Evolutionary conservation across 2,113 vertebrate genomes (phyloP).

Genomic region (Chrysemys picta): DNA sequence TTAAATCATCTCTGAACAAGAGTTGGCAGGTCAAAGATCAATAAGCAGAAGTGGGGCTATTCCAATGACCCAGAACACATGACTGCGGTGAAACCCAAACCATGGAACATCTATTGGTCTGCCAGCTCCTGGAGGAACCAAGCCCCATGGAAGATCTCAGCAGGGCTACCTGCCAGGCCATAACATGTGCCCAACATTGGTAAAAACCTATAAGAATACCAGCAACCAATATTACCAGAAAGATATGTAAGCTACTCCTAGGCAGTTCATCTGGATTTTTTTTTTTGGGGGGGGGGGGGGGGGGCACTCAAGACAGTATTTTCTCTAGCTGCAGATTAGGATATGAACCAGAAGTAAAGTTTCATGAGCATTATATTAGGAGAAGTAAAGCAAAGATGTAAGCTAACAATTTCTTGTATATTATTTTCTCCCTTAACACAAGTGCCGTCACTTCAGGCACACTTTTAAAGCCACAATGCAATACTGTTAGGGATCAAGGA

Average conservation of each 20-base stretch:
- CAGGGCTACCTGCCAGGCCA: no score
- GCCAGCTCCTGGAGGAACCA: no score
- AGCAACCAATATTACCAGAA: not conserved
- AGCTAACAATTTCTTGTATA: not conserved
- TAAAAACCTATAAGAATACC: not conserved
- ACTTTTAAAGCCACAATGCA: not conserved
- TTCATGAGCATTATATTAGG: not conserved
- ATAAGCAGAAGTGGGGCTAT: no score
- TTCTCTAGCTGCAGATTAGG: not conserved
- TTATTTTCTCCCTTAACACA: not conserved
- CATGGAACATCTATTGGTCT: no score
- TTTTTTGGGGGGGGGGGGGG: no score
- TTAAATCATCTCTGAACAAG: no score
- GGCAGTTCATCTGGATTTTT: not conserved
- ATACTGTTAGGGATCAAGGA: not conserved
- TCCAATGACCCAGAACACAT: no score
- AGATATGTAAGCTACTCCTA: not conserved
- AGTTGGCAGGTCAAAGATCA: no score
- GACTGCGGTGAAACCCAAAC: no score
- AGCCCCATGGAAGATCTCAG: no score
- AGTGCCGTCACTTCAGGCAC: not conserved
- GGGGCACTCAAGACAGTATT: not conserved
- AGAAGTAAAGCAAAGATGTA: not conserved
- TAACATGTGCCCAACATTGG: not conserved
- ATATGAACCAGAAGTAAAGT: not conserved